A percentile compares a stretch with the other conserved stretches of the same genome.
phyloP scores from a whole-genome alignment of 53 echinoderm and acorn worm genomes.

The Echinometra lucunter region DNA sequence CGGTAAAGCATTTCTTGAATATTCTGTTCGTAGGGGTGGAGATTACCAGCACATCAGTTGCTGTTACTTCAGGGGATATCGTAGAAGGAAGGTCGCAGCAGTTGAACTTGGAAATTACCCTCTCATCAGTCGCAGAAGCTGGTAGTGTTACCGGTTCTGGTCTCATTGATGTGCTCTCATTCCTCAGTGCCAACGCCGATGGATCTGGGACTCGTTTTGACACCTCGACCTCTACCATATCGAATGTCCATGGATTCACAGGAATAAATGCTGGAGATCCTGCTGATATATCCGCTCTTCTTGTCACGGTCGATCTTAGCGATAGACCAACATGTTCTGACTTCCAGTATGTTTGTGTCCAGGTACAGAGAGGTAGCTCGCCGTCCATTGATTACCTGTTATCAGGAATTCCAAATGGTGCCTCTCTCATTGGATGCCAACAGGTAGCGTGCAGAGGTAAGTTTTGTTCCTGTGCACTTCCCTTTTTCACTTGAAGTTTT shows the following conservation, averaged over 20 bases:
- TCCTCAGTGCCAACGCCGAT: slow-evolving; percentile 71
- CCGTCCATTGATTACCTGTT: neutral
- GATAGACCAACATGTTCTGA: slow-evolving; percentile 65
- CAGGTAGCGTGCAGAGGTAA: slow-evolving; percentile 18
- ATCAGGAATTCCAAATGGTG: neutral
- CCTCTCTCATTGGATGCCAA: neutral
- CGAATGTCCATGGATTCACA: neutral
- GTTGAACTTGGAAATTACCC: slow-evolving; percentile 65
- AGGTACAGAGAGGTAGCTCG: neutral
- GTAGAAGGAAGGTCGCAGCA: slow-evolving; percentile 65
- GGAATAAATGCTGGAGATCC: slow-evolving; percentile 36
- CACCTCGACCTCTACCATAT: neutral
- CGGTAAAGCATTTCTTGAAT: neutral
- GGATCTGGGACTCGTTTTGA: slow-evolving; percentile 63
- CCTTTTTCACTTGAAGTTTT: no score
- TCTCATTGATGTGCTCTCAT: slow-evolving; percentile 72
- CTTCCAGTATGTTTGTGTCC: slow-evolving; percentile 37
- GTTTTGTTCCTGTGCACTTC: neutral
- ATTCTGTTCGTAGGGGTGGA: neutral
- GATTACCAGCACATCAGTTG: slow-evolving; percentile 54
- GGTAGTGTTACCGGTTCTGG: slow-evolving; percentile 73
- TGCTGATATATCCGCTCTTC: slow-evolving; percentile 47
- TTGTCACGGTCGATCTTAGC: slow-evolving; percentile 36
- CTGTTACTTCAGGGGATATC: slow-evolving; percentile 62
- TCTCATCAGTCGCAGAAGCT: slow-evolving; percentile 61